Base-by-base conservation (phyloP, 1,140 invertebrate genomes). In the Solen grandis region DNA sequence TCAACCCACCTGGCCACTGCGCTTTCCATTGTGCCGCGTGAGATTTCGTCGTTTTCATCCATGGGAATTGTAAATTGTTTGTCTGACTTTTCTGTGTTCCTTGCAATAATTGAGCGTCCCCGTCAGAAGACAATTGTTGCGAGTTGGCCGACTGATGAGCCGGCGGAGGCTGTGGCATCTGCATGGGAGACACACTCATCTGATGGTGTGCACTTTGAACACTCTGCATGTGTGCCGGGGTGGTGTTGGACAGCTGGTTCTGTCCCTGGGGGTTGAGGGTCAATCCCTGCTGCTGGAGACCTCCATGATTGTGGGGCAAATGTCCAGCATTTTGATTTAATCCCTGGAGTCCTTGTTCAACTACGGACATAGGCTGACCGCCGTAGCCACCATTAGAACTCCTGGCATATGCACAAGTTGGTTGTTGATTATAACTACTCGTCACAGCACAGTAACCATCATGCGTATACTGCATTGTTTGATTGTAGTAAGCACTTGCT, bases 31-130 rank as follows among this genome's bases (percentile, higher is more conserved):
- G 91, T 82, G 90, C 89, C 29, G 91, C 91, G 70, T 92, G 91
- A 29, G 90, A 91, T 82, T 92, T 92, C 0, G 91, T 92, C 10
- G 91, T 92, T 81, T 92, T 92, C 91, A 92, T 92, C 91, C 91
- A 92, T 0, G 91, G 90, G 76, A 91, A 92, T 68, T 91, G 89
- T 54, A 91, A 78, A 50, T 85, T 82, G 72, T 84, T 78, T 27
- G 83, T 84, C 59, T 85, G 84, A 13, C 70, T 83, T 27, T 82
- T 69, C 27, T 73, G 63, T 59, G 62, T 55, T 66, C 25, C 55
- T 46, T 69, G 55, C 63, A 57, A 29, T 46, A 46, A 66, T 62
- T 33, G n/a, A n/a, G 77, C 73, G 25, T 73, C 79, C 65, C 22
- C 57, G 50, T 74, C 78, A 38, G 62, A 74, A 27, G 73, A 59